Base-by-base conservation (phyloP, 30 jellyfish, hydroid and myxozoan species). In the Chrysaora quinquecirrha region DNA sequence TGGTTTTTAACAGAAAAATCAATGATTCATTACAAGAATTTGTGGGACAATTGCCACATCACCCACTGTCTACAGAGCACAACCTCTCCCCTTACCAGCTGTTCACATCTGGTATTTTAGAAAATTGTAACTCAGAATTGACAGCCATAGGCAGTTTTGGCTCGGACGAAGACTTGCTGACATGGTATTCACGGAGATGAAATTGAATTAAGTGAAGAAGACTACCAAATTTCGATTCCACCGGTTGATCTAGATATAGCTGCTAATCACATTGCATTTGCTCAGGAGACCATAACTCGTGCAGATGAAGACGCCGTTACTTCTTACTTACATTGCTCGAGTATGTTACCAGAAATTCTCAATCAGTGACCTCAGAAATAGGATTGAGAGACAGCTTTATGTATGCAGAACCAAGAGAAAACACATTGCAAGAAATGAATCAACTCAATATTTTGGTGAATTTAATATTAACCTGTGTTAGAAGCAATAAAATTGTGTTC, bases 1-100 rank as follows among this genome's bases (percentile, higher is more conserved):
- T 21, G 76, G 76, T 24, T 4, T 64, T 64, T 24, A 29, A 64
- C 7, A 64, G 24, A 11, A 32, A 64, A 64, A 64, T 64, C 48
- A 64, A 64, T 64, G 27, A 32, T 2, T 64, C 76, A 64, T 64
- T 19, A 22, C 48, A 32, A 27, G 76, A 64, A 64, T 64, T 64
- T 27, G 76, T 64, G 24, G 60, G 11, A 6, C 49, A 64, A 64
- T 64, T 60, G 76, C 48, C 14, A 27, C 76, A 64, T 18, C 76
- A 64, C 52, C 48, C 52, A 7, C 20, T 64, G 48, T 27, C 52
- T 32, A 64, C 76, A 24, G 76, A 64, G 27, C 56, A 23, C 27
- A 64, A 64, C 76, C 48, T 29, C 24, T 64, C 76, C 48, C 76
- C 76, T 32, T 64, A 27, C 14, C 76, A 64, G 76, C 76, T 64